A percentile compares a stretch with the other conserved stretches of the same genome.
Evolutionary conservation across 1,140 invertebrate genomes (phyloP).

Genomic region (Bacillus rossius): DNA sequence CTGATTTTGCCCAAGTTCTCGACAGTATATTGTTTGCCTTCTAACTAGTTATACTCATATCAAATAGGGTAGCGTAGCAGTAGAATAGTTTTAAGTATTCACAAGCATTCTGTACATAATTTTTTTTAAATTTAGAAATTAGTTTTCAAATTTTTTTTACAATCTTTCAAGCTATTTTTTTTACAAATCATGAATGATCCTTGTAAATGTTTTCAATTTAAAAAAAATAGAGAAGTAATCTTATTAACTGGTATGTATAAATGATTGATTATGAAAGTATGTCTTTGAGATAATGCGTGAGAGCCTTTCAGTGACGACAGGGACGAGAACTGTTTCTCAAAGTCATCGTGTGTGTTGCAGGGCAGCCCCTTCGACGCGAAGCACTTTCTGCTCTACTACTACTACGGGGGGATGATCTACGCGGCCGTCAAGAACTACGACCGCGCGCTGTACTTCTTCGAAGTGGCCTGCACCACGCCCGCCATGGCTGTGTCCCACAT

Average conservation of each 20-base stretch:
- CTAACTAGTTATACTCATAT: too few species aligned
- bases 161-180: too few species aligned
- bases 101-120: too few species aligned
- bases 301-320: neutral
- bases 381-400: slow-evolving; percentile 91
- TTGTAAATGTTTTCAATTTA: neutral
- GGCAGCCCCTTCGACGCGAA: slow-evolving; percentile 83
- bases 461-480: slow-evolving; percentile 90
- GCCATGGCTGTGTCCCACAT: slow-evolving; percentile 92
- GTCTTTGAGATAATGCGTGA: neutral
- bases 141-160: too few species aligned
- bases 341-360: slow-evolving; percentile 40
- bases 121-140: too few species aligned
- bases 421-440: slow-evolving; percentile 89
- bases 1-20: too few species aligned
- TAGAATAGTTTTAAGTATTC: too few species aligned
- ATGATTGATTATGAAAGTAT: neutral
- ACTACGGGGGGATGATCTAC: slow-evolving; percentile 97
- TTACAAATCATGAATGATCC: slow-evolving; percentile 18
- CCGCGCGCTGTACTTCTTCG: slow-evolving; percentile 89
- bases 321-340: too few species aligned
- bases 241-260: neutral
- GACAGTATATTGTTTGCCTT: too few species aligned
- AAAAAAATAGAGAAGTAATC: neutral
- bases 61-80: too few species aligned